Evolutionary conservation across 92 coral and sea anemone species (phyloP), one percentile per base, ranked within the genome.

Genomic region (Epizoanthus ramosus): DNA sequence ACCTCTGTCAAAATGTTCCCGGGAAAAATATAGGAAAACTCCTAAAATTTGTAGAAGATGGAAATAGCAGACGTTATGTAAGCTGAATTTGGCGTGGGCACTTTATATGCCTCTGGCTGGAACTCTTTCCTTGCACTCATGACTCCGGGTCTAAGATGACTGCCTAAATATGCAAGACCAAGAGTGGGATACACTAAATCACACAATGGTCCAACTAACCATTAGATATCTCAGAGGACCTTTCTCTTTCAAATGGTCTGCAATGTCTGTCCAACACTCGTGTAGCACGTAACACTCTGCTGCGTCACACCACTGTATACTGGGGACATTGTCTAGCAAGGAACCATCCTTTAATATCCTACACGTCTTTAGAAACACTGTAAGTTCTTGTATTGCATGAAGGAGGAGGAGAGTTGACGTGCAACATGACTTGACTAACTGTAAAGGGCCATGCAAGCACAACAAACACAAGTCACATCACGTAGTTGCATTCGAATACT

Each of bases 321-420:
- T 59, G 39, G 82, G 57, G 41, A 15, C 57, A 57, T 35, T 17
- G 35, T 17, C 41, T 23, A 0, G 12, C 15, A 63, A 10, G 53
- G 80, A 79, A 12, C 84, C 84, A n/a, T 75, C 72, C 60, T 61
- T 52, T 52, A 85, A 14, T 15, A 89, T 50, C 5, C 68, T 84
- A 41, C 88, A 84, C 57, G 83, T 89, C 14, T 57, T 73, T 18
- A 93, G 81, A 68, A 84, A 89, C 16, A 87, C 21, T 50, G 74
- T 75, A 2, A 93, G 66, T 64, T 93, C 98, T 89, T 85, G 84
- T 13, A 93, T 54, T 54, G 91, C 79, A 60, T 84, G 85, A 63
- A 73, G 83, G 58, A 93, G 84, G 15, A 91, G 41, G 33, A 91
- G 81, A n/a, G 84, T 60, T 2, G 91, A 89, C 12, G 57, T 14